Percentiles rank a stretch among this genome's conserved stretches.
Conservation (phyloP, 2,113 vertebrate genomes). For the Rhodinocichla rosea region DNA sequence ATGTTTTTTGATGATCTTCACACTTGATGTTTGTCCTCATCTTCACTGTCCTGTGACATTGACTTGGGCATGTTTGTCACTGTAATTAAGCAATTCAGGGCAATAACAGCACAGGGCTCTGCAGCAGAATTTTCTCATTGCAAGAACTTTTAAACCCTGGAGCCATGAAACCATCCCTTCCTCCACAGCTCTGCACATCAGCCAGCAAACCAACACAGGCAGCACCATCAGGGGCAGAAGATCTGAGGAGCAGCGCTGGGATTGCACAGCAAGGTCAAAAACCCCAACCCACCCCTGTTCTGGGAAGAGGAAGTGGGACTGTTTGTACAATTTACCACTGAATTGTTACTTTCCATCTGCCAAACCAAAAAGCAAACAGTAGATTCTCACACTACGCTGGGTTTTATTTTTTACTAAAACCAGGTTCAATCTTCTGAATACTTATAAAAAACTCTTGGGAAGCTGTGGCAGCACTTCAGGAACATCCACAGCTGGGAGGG, state of each 20-base stretch:
- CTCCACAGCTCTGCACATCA: not conserved
- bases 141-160: not conserved
- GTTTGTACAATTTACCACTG: not conserved
- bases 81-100: not conserved
- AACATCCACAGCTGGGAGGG: not conserved
- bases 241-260: not conserved
- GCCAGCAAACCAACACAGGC: not conserved
- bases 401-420: not conserved
- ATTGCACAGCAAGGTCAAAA: not conserved
- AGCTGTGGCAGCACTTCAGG: not conserved
- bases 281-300: not conserved
- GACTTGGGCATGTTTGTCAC: not conserved
- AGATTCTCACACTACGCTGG: not conserved
- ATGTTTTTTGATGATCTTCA: not conserved
- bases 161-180: not conserved
- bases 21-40: not conserved
- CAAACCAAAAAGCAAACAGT: not conserved
- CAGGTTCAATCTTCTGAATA: not conserved
- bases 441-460: not conserved
- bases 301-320: slow-evolving; percentile 17
- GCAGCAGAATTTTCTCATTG: not conserved
- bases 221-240: rapidly evolving
- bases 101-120: not conserved
- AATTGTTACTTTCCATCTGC: not conserved
- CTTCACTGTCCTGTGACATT: not conserved